phyloP scores from a whole-genome alignment of 2,797 vertebrate genomes.

The Channallabes apus region DNA sequence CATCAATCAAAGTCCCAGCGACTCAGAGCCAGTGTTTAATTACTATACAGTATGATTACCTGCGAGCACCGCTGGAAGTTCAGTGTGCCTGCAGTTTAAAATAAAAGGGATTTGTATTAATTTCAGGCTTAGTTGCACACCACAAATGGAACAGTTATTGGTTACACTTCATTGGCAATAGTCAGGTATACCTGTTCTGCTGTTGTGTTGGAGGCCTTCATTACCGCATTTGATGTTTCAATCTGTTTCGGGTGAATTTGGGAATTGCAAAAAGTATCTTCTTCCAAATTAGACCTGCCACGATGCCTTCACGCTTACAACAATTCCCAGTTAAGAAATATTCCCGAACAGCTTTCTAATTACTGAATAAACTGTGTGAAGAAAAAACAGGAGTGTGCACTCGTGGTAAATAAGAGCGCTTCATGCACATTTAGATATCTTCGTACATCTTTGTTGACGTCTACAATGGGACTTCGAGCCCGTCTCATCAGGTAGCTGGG shows the following conservation, averaged over 20 bases:
- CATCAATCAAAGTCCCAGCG: constrained; percentile 58
- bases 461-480: neutral
- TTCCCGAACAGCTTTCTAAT: constrained; percentile 18
- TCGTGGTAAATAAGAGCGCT: constrained; percentile 27
- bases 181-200: constrained; percentile 45
- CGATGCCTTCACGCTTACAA: neutral
- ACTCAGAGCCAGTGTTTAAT: constrained; percentile 50
- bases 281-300: constrained; percentile 26
- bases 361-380: constrained; percentile 18
- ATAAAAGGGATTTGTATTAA: constrained; percentile 57
- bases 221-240: constrained; percentile 53
- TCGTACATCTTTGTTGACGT: neutral
- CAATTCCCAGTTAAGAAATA: neutral
- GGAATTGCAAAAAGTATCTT: constrained; percentile 30
- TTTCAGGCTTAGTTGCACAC: constrained; percentile 58
- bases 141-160: constrained; percentile 54
- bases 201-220: constrained; percentile 46
- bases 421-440: constrained; percentile 3
- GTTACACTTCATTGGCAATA: constrained; percentile 48
- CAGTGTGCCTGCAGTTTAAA: constrained; percentile 37
- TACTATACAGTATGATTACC: constrained; percentile 54
- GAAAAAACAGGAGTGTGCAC: neutral
- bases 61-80: constrained; percentile 41
- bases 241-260: constrained; percentile 43
- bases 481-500: neutral